phyloP scores from a whole-genome alignment of 2,888 invertebrate genomes.

The Amphiduros pacificus region DNA sequence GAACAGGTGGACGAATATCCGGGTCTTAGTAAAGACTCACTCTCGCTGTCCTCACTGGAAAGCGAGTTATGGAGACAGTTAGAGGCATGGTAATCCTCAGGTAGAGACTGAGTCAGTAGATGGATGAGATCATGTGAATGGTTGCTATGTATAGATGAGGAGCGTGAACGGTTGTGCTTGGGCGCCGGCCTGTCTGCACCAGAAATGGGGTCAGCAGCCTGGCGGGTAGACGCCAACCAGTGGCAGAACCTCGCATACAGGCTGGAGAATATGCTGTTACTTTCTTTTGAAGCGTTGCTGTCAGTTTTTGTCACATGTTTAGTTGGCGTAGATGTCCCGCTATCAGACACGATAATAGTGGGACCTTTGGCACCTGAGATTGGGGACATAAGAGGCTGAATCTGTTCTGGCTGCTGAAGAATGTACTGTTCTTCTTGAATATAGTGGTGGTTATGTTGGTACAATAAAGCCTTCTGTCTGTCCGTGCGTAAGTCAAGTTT shows the following conservation, averaged over 20 bases:
- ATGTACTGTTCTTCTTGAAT: no score
- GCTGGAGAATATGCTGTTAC: constrained; percentile 25
- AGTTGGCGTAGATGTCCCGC: not conserved
- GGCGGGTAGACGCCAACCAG: constrained; percentile 20
- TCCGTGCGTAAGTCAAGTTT: not conserved
- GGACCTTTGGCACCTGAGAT: no score
- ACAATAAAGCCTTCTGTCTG: not conserved
- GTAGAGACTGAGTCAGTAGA: constrained; percentile 6
- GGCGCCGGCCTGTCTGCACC: not conserved
- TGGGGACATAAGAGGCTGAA: not conserved
- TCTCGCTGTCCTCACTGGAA: constrained; percentile 14
- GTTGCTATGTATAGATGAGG: constrained; percentile 8
- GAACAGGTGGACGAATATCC: constrained; percentile 22
- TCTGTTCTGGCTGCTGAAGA: not conserved
- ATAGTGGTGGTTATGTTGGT: constrained; percentile 4
- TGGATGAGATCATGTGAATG: constrained; percentile 3
- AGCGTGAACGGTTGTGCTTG: constrained; percentile 4
- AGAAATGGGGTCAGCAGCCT: not conserved
- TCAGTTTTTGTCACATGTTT: not conserved
- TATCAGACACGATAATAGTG: not conserved
- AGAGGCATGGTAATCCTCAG: not conserved
- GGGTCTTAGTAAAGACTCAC: not conserved
- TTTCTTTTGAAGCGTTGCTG: constrained; percentile 16
- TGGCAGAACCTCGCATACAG: constrained; percentile 30
- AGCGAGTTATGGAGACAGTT: constrained; percentile 1